These are phyloP conservation scores for Xanthorhoe spadicearia DNA, from an alignment of 2,888 invertebrate genomes.

Conservation along the genomic window DNA sequence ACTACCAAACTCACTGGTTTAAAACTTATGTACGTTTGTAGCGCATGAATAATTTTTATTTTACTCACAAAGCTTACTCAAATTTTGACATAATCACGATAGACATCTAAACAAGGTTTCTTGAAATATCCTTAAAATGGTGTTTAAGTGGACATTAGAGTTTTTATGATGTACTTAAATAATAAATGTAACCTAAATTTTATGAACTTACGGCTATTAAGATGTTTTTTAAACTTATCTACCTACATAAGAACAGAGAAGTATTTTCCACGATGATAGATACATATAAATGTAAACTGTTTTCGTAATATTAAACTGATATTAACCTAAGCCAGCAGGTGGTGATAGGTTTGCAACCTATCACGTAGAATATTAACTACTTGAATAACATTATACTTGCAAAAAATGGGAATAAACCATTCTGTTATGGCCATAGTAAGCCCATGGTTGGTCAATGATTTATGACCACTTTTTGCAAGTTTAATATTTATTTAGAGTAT, in stretches of 20 bases:
- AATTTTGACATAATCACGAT: neutral
- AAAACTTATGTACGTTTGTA: too few species aligned
- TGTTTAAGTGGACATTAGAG: conserved; percentile 28
- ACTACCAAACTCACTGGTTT: too few species aligned
- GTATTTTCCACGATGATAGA: too few species aligned
- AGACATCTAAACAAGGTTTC: conserved; percentile 10
- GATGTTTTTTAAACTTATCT: neutral
- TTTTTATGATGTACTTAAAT: conserved; percentile 37
- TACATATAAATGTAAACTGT: too few species aligned
- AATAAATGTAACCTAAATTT: conserved; percentile 40
- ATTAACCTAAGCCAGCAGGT: too few species aligned
- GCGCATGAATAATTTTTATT: neutral
- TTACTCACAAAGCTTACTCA: neutral
- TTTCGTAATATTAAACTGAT: too few species aligned
- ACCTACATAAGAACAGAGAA: too few species aligned
- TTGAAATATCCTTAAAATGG: conserved; percentile 34
- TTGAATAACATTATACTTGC: neutral
- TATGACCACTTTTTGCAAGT: too few species aligned
- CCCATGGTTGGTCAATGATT: too few species aligned
- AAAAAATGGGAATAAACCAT: neutral
- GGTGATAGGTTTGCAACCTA: neutral
- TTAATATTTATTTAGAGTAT: conserved; percentile 12
- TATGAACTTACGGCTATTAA: conserved; percentile 11
- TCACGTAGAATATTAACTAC: neutral
- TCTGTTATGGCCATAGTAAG: neutral